Evolutionary conservation across 2,888 invertebrate genomes (phyloP).

Genomic region (Leucophora obtusa): DNA sequence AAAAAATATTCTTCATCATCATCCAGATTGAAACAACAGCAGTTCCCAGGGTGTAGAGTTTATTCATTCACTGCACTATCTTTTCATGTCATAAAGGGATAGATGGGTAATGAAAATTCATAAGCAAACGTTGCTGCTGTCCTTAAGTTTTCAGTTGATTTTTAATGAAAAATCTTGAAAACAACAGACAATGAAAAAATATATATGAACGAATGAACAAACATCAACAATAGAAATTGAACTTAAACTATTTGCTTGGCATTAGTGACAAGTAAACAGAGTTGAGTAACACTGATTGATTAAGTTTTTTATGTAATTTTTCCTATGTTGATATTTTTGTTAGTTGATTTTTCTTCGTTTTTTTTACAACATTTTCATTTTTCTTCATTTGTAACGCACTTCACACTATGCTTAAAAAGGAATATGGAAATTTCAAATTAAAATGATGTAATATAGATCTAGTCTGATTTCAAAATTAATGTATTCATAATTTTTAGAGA

Average conservation of each 20-base stretch:
- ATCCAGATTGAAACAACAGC: neutral
- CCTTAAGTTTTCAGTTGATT: conserved; percentile 14
- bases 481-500: too few relatives aligned
- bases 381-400: conserved; percentile 36
- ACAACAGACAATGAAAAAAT: neutral
- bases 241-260: conserved; percentile 48
- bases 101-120: conserved; percentile 25
- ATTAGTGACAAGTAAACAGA: conserved; percentile 51
- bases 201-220: neutral
- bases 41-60: neutral
- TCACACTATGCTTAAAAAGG: neutral
- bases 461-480: too few relatives aligned
- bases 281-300: conserved; percentile 56
- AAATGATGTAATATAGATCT: too few relatives aligned
- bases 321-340: neutral
- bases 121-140: conserved; percentile 8
- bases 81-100: neutral
- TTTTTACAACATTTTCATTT: conserved; percentile 15
- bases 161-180: conserved; percentile 18
- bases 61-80: conserved; percentile 1
- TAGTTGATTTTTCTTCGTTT: neutral
- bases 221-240: conserved; percentile 13
- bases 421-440: neutral
- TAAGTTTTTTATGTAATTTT: conserved; percentile 46
- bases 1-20: neutral